These are phyloP conservation scores for Hydrotaea diabolus DNA, from an alignment of 2,888 invertebrate genomes.

Conservation along the genomic window DNA sequence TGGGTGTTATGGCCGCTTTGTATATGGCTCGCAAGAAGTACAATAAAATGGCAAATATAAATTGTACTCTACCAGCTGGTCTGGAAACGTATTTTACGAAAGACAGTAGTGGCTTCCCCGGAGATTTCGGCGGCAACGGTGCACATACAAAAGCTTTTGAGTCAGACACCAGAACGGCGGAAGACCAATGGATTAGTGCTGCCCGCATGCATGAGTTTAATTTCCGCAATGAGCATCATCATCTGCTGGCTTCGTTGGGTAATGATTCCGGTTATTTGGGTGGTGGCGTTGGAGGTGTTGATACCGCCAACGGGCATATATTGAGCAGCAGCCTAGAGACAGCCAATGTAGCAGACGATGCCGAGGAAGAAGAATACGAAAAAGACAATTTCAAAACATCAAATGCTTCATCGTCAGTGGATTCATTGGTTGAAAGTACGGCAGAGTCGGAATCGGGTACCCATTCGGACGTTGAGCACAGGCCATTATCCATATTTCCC, in stretches of 20 bases:
- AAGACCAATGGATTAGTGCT: slow-evolving; percentile 60
- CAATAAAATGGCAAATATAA: slow-evolving; percentile 77
- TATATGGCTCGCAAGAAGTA: slow-evolving; percentile 74
- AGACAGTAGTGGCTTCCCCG: slow-evolving; percentile 61
- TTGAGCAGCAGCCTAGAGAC: slow-evolving; percentile 26
- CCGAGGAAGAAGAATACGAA: slow-evolving; percentile 27
- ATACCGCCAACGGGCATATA: slow-evolving; percentile 26
- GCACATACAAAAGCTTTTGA: slow-evolving; percentile 19
- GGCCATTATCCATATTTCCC: slow-evolving; percentile 43
- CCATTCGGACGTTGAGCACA: neutral
- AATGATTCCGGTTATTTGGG: slow-evolving; percentile 70
- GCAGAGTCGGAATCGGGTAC: slow-evolving; percentile 33
- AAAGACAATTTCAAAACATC: slow-evolving; percentile 31
- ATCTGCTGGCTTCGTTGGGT: slow-evolving; percentile 68
- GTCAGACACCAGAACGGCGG: slow-evolving; percentile 35
- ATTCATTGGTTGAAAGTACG: slow-evolving; percentile 63
- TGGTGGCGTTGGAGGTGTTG: slow-evolving; percentile 39
- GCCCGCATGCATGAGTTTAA: slow-evolving; percentile 68
- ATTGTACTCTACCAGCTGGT: slow-evolving; percentile 75
- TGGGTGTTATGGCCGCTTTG: slow-evolving; percentile 66
- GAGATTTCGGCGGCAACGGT: slow-evolving; percentile 20
- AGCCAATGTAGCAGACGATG: slow-evolving; percentile 16
- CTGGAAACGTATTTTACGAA: slow-evolving; percentile 74
- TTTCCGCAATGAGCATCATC: slow-evolving; percentile 71
- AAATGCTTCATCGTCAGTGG: slow-evolving; percentile 50